Evolutionary conservation across 2,888 invertebrate genomes (phyloP), one percentile per base, ranked within the genome.

Genomic region (Pyrochroa serraticornis): DNA sequence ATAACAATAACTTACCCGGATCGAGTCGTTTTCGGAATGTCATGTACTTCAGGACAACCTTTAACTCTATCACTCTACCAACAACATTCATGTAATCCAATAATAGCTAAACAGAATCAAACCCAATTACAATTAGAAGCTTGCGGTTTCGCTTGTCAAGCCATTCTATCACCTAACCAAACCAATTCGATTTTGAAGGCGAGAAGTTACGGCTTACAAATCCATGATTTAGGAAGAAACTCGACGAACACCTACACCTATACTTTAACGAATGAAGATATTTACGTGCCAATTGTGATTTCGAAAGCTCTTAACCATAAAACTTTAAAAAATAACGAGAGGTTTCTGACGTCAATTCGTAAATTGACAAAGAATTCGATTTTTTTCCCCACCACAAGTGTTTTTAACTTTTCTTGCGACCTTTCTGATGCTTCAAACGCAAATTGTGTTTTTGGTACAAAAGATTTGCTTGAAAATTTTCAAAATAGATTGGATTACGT

Each of bases 1-100:
- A 82, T 88, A 65, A 87, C 84, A 0, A 81, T 88, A 39, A 84
- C 84, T 7, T 87, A 86, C 70, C 89, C 90, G 5, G 80, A 84
- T 2, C 78, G 81, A 41, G 82, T 85, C 9, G 83, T 87, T 62
- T 78, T 90, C 65, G 81, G 86, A 34, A 72, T 87, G 31, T 78
- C 82, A 3, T 89, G 89, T 70, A 63, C 63, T 37, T 59, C 65
- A 7, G 66, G 69, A 34, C 60, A 68, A 10, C 69, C 71, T 3
- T 63, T 73, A 12, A 68, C 58, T 7, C 66, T 84, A 46, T 77
- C 76, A 1, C 69, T 83, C 37, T 76, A 82, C 55, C 79, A 82
- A 49, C 82, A 83, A 54, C 78, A 83, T 63, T 79, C 82, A 3
- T 86, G 85, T 66, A 69, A 70, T 7, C 82, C 83, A 1, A 61